Conservation (phyloP, 2,797 vertebrate species). For the Ctenochaetus hawaiiensis region DNA sequence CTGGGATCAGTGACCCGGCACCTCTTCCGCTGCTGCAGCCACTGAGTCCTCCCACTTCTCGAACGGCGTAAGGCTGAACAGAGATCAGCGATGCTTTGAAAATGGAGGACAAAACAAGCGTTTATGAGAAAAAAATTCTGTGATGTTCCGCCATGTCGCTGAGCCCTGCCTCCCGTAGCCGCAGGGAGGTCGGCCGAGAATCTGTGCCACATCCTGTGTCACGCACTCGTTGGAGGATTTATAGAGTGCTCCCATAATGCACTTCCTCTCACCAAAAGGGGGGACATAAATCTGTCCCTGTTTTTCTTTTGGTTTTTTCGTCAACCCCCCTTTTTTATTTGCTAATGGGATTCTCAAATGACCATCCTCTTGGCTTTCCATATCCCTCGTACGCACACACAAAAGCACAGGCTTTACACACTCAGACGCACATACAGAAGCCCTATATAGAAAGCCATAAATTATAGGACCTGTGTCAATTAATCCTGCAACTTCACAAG, state of each 20-base stretch:
- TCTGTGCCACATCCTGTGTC: slow-evolving; percentile 64
- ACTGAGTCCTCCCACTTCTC: slow-evolving; percentile 42
- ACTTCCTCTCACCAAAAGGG: slow-evolving; percentile 64
- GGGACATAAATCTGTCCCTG: slow-evolving; percentile 71
- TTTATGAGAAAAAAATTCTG: slow-evolving; percentile 20
- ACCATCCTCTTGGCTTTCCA: slow-evolving; percentile 57
- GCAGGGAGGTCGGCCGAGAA: slow-evolving; percentile 26
- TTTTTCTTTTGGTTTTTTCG: slow-evolving; percentile 45
- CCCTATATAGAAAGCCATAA: slow-evolving; percentile 34
- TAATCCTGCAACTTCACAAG: slow-evolving; percentile 56
- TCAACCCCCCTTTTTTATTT: slow-evolving; percentile 67
- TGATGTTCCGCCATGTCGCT: slow-evolving; percentile 42
- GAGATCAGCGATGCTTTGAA: slow-evolving; percentile 47
- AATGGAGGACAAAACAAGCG: slow-evolving; percentile 37
- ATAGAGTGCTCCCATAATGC: slow-evolving; percentile 73
- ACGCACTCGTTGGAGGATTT: slow-evolving; percentile 72
- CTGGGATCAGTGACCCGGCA: slow-evolving; percentile 40
- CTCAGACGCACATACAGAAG: slow-evolving; percentile 17
- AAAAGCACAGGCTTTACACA: slow-evolving; percentile 8
- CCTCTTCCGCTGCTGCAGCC: slow-evolving; percentile 13
- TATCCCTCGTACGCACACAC: slow-evolving; percentile 35
- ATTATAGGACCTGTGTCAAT: slow-evolving; percentile 47
- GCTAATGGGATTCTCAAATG: slow-evolving; percentile 69
- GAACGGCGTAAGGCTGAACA: slow-evolving; percentile 4
- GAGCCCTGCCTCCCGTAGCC: slow-evolving; percentile 35